Evolutionary conservation across 2,113 vertebrate species (phyloP), one percentile per base, ranked within the genome.

Genomic region (Porphyrio hochstetteri): DNA sequence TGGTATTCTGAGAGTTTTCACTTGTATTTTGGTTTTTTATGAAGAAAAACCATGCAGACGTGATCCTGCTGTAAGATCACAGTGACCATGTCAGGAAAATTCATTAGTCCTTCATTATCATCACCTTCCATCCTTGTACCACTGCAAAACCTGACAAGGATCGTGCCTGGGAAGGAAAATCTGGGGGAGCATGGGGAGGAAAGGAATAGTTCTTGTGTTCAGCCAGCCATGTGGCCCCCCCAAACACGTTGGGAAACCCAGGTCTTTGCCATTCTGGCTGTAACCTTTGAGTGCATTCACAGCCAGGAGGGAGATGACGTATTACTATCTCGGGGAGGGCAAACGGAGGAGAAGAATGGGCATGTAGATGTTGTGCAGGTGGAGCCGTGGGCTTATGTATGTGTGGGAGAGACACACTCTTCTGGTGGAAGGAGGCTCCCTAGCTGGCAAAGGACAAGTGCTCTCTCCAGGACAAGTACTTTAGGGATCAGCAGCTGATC

Each of bases 361-460:
- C 10, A 21, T 1, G 5, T 17, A 35, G 71, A 23, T 9, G 16
- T 1, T 9, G 50, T 87, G 82, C 29, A 31, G 57, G 33, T 28
- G 63, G 36, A 81, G 68, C 12, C 19, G 27, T 8, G 36, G 57
- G 14, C 42, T 44, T 35, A 0, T 20, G 17, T 18, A 2, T 10
- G 29, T 11, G 31, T 27, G 78, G 0, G 20, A 10, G 55, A 40
- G n/a, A 27, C 2, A 2, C 17, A 8, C 38, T 13, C 1, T 8
- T 18, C 31, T 60, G 70, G 3, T 31, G 64, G 27, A 40, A 71
- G 59, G 56, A 44, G 21, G 11, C 11, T 71, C 60, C 18, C 53
- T 35, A 31, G 17, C 42, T n/a, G 46, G 15, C 35, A 24, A 2
- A 36, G 61, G 61, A n/a, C 40, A 40, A 61, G 20, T 67, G 56